Evolutionary conservation across 2,797 vertebrate genomes (phyloP).

Genomic region (Hafferia zeledoni): DNA sequence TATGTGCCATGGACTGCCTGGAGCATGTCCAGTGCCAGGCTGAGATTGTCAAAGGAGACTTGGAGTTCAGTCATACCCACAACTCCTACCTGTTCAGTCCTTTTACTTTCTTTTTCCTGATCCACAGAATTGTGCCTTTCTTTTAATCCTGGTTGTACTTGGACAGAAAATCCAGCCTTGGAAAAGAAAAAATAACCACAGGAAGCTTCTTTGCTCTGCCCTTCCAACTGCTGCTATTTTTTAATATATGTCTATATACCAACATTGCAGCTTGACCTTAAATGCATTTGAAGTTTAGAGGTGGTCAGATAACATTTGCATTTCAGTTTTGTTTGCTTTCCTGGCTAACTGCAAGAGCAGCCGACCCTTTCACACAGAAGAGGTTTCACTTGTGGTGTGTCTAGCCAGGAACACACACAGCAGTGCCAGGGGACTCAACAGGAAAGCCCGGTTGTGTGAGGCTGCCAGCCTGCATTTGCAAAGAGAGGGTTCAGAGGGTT

Average conservation of each 20-base stretch:
- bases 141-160: neutral
- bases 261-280: neutral
- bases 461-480: constrained; percentile 2
- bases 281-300: neutral
- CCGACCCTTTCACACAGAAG: neutral
- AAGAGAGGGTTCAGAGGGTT: neutral
- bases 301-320: constrained; percentile 1
- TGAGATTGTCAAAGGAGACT: neutral
- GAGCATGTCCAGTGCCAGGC: neutral
- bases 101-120: neutral
- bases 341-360: neutral
- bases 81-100: neutral
- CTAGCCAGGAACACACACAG: neutral
- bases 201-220: constrained; percentile 6
- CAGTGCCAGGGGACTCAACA: neutral
- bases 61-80: neutral
- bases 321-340: constrained; percentile 25
- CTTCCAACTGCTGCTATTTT: neutral
- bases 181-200: neutral
- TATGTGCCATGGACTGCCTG: neutral
- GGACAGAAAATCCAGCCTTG: neutral
- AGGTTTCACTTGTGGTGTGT: neutral
- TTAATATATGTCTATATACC: neutral
- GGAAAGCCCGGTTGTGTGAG: neutral
- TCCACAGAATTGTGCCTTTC: neutral